Conservation (phyloP, 2,888 invertebrate genomes). For the Scotopteryx bipunctaria region DNA sequence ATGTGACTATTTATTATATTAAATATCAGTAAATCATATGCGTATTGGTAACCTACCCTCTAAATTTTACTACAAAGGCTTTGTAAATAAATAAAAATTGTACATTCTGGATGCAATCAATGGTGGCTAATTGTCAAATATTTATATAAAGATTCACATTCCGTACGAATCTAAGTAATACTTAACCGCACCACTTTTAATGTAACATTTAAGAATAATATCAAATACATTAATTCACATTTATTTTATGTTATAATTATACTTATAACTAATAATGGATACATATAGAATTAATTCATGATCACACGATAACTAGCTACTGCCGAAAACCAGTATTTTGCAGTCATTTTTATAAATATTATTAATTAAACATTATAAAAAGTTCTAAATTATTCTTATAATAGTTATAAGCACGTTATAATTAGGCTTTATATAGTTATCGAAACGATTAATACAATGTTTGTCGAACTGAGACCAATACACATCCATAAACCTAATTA, state of each 20-base stretch:
- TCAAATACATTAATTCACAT: slow-evolving; percentile 25
- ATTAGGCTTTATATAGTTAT: slow-evolving; percentile 32
- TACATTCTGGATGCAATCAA: slow-evolving; percentile 30
- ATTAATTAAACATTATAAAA: slow-evolving; percentile 29
- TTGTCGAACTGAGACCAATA: slow-evolving; percentile 81
- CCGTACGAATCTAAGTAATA: slow-evolving; percentile 12
- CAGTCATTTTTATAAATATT: slow-evolving; percentile 31
- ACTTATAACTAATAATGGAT: slow-evolving; percentile 9
- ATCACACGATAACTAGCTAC: slow-evolving; percentile 24
- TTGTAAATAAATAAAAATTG: slow-evolving; percentile 38
- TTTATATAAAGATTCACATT: background rate
- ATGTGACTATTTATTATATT: slow-evolving; percentile 24
- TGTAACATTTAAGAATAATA: slow-evolving; percentile 20
- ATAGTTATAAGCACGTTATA: slow-evolving; percentile 33
- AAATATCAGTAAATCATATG: slow-evolving; percentile 24
- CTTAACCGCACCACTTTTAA: slow-evolving; percentile 20
- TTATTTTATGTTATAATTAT: slow-evolving; percentile 11
- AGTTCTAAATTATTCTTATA: slow-evolving; percentile 22
- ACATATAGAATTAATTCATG: slow-evolving; percentile 17
- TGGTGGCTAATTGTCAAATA: background rate
- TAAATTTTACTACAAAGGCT: slow-evolving; percentile 29
- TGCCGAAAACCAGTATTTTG: slow-evolving; percentile 28
- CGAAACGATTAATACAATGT: slow-evolving; percentile 54
- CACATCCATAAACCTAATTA: slow-evolving; percentile 39
- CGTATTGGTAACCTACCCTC: slow-evolving; percentile 44